These are phyloP conservation scores for Pycnonotus jocosus DNA, from an alignment of 2,113 vertebrate genomes.

Conservation along the genomic window DNA sequence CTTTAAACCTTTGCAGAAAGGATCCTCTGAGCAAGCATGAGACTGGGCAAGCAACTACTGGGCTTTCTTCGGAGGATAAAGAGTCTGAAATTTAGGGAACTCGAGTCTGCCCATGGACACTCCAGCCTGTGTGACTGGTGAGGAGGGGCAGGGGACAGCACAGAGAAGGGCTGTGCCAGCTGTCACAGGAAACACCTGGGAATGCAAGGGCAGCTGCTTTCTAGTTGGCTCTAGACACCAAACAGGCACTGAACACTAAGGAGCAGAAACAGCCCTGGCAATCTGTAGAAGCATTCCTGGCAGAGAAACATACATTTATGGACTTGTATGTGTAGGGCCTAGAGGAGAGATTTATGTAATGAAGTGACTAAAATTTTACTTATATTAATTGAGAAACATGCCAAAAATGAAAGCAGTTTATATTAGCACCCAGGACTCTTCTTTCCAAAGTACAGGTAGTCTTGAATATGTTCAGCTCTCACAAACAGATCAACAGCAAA, in stretches of 20 bases:
- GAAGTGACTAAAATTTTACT: background rate
- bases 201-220: background rate
- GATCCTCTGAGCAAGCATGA: background rate
- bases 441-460: background rate
- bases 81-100: background rate
- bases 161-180: background rate
- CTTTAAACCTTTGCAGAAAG: background rate
- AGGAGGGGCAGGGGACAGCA: background rate
- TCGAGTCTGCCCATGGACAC: background rate
- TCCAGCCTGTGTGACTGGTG: fast-evolving
- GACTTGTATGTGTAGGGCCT: background rate
- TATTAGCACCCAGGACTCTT: background rate
- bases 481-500: background rate
- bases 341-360: background rate
- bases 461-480: background rate
- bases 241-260: background rate
- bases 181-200: fast-evolving
- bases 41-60: background rate
- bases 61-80: background rate
- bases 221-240: background rate
- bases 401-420: background rate
- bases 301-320: background rate
- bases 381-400: background rate
- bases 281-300: background rate
- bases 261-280: background rate